phyloP scores from a whole-genome alignment of 2,888 invertebrate genomes.

The Tipula helvola region DNA sequence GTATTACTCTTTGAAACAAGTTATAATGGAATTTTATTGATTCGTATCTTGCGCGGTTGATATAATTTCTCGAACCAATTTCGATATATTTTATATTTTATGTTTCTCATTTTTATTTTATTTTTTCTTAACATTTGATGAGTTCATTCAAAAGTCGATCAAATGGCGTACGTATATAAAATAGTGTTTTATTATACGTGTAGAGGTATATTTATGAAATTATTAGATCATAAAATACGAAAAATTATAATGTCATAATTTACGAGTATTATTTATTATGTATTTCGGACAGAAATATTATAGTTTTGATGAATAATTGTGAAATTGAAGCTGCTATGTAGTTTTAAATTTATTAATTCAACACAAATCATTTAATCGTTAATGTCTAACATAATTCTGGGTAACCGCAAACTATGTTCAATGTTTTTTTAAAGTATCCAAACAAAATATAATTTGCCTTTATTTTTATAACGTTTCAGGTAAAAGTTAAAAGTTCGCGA shows the following conservation, averaged over 20 bases:
- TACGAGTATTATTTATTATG: neutral
- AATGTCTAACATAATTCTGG: too few relatives aligned
- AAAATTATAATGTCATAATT: neutral
- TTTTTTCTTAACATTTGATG: constrained; percentile 4
- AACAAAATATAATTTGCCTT: too few relatives aligned
- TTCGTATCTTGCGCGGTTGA: neutral
- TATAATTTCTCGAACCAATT: constrained; percentile 4
- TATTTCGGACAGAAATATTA: too few relatives aligned
- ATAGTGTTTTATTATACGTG: neutral
- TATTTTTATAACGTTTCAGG: too few relatives aligned
- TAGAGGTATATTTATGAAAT: neutral
- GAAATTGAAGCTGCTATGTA: too few relatives aligned
- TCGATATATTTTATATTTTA: neutral
- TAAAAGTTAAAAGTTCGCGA: too few relatives aligned
- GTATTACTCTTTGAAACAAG: neutral
- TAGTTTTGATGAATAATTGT: too few relatives aligned
- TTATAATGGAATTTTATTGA: constrained; percentile 10
- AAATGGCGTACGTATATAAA: neutral
- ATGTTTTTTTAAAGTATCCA: too few relatives aligned
- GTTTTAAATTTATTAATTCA: too few relatives aligned
- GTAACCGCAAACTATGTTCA: too few relatives aligned
- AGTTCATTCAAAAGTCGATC: constrained; percentile 8
- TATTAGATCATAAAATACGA: neutral
- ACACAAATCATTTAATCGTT: too few relatives aligned
- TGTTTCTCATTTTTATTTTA: neutral